Percentiles rank a stretch among this genome's conserved stretches.
Conservation (phyloP, 2,888 invertebrate genomes). For the Micoletzkya japonica region DNA sequence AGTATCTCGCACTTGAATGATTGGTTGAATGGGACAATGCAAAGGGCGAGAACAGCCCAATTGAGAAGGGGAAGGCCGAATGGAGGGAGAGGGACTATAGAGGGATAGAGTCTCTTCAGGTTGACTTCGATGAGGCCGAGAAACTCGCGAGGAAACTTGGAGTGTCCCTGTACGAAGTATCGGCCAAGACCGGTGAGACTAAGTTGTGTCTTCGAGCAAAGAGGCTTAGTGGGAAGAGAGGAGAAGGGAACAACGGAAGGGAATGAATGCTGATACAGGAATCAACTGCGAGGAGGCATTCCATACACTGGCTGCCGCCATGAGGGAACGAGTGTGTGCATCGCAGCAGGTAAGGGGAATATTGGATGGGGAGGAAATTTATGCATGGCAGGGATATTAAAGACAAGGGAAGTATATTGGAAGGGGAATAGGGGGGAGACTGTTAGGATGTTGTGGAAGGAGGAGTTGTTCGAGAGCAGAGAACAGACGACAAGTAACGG, state of each 20-base stretch:
- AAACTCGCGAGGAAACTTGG: slow-evolving; percentile 60
- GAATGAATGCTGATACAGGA: slow-evolving; percentile 32
- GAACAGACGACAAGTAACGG: no score
- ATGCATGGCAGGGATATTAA: background rate
- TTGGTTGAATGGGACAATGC: background rate
- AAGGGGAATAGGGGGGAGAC: no score
- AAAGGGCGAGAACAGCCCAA: background rate
- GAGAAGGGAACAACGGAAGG: slow-evolving; percentile 12
- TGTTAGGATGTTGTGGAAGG: no score
- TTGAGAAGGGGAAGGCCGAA: background rate
- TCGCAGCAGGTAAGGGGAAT: slow-evolving; percentile 4
- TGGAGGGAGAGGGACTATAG: background rate
- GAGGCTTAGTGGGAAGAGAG: no score
- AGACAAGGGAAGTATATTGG: no score
- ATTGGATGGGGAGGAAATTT: no score
- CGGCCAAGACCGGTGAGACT: slow-evolving; percentile 60
- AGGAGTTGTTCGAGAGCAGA: no score
- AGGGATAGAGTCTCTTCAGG: slow-evolving; percentile 35
- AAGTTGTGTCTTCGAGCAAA: background rate
- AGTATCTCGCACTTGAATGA: background rate
- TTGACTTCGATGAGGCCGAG: slow-evolving; percentile 62
- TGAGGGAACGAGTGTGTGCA: slow-evolving; percentile 59
- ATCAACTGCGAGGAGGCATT: slow-evolving; percentile 64
- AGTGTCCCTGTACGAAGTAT: slow-evolving; percentile 63
- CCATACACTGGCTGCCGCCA: slow-evolving; percentile 58